Evolutionary conservation across 2,113 vertebrate genomes (phyloP).

Genomic region (Oreochromis niloticus): DNA sequence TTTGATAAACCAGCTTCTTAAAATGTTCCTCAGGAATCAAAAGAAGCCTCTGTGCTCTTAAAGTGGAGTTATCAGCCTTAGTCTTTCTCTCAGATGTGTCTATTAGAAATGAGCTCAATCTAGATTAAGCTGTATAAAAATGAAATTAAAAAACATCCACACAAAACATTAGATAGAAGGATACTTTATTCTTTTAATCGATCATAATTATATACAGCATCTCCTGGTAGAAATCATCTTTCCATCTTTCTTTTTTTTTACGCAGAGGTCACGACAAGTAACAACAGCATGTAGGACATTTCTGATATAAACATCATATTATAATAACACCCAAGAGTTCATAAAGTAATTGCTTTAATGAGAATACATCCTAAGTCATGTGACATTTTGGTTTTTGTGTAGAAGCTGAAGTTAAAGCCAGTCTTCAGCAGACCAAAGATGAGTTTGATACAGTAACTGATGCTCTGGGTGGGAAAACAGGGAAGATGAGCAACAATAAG

Average conservation of each 20-base stretch:
- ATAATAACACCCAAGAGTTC: neutral
- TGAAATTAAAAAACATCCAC: neutral
- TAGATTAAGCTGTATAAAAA: neutral
- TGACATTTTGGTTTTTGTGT: neutral
- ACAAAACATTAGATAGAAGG: neutral
- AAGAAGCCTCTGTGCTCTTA: neutral
- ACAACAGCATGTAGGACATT: neutral
- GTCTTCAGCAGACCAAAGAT: neutral
- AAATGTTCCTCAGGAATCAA: neutral
- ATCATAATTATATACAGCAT: slow-evolving; percentile 30
- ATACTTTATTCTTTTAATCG: neutral
- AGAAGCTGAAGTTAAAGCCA: neutral
- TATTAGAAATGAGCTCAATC: neutral
- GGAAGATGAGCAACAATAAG: neutral
- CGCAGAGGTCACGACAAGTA: neutral
- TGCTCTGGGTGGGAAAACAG: neutral
- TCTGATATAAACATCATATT: neutral
- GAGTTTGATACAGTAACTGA: neutral
- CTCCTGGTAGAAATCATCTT: neutral
- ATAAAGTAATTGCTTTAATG: neutral
- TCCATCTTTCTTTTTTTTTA: neutral
- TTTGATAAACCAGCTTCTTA: neutral
- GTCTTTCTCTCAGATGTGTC: neutral
- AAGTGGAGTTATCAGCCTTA: neutral
- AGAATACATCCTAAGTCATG: neutral